A percentile compares a stretch with the other conserved stretches of the same genome.
phyloP scores from a whole-genome alignment of 2,888 invertebrate genomes.

The Drosophila greeni region DNA sequence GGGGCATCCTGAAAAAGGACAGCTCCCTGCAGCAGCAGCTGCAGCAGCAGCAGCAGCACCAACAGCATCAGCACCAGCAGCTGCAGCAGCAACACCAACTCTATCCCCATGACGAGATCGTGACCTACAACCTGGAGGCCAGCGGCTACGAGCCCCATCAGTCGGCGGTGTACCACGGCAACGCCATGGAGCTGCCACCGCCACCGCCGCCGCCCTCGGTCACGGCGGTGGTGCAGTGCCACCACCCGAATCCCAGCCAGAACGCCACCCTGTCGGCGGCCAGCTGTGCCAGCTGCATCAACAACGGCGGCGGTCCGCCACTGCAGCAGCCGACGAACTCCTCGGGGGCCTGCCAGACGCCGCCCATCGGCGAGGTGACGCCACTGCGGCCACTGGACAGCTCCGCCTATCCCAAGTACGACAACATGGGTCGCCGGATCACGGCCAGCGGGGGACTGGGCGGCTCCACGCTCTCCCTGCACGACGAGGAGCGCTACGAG shows the following conservation, averaged over 20 bases:
- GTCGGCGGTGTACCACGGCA: constrained; percentile 45
- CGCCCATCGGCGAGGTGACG: constrained; percentile 68
- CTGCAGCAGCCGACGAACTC: constrained; percentile 26
- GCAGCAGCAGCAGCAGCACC: constrained; percentile 57
- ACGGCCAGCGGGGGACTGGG: constrained; percentile 86
- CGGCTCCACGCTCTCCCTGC: constrained; percentile 90
- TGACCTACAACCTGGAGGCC: constrained; percentile 78
- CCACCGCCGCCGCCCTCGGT: constrained; percentile 72
- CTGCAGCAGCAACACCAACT: constrained; percentile 67
- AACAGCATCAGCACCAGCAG: constrained; percentile 46
- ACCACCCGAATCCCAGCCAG: constrained; percentile 56
- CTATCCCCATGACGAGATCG: constrained; percentile 79
- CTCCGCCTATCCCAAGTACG: constrained; percentile 82
- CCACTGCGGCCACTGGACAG: constrained; percentile 67
- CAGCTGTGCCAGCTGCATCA: constrained; percentile 69
- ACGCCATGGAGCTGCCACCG: constrained; percentile 69
- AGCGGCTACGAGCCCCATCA: constrained; percentile 64
- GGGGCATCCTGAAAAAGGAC: constrained; percentile 78
- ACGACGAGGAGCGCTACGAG: constrained; percentile 81
- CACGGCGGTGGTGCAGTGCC: constrained; percentile 69
- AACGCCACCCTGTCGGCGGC: constrained; percentile 50
- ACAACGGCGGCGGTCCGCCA: constrained; percentile 48
- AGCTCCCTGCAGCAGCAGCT: constrained; percentile 70
- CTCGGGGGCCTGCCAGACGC: constrained; percentile 64
- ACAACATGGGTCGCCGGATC: constrained; percentile 93